Percentiles rank a stretch among this genome's conserved stretches.
Evolutionary conservation across 2,888 invertebrate species (phyloP).

Genomic region (Amphipyra berbera): DNA sequence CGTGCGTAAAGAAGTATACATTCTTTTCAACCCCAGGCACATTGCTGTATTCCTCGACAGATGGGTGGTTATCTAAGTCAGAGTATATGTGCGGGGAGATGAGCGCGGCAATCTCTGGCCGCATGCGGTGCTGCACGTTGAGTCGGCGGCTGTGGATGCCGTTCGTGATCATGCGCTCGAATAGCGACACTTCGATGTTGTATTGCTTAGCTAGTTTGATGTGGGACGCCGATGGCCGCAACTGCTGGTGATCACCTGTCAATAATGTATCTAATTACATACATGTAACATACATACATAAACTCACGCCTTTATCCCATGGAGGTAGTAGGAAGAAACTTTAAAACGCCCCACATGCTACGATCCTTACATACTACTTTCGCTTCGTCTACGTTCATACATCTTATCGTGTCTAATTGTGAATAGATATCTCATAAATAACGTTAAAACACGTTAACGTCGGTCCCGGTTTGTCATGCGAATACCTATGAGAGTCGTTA

Average conservation of each 20-base stretch:
- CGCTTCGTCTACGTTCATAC: too few relatives aligned
- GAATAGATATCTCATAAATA: too few relatives aligned
- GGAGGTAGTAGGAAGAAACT: too few relatives aligned
- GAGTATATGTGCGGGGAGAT: slow-evolving; percentile 93
- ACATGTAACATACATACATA: too few relatives aligned
- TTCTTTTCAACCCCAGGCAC: slow-evolving; percentile 91
- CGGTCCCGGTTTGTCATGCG: too few relatives aligned
- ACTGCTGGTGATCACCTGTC: slow-evolving; percentile 94
- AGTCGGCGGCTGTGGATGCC: slow-evolving; percentile 91
- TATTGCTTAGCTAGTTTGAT: slow-evolving; percentile 91
- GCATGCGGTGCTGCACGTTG: slow-evolving; percentile 94
- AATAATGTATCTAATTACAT: neutral
- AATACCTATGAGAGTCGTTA: too few relatives aligned
- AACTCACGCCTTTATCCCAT: too few relatives aligned
- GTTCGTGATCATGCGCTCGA: slow-evolving; percentile 94
- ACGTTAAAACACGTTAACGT: too few relatives aligned
- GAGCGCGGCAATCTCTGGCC: slow-evolving; percentile 88
- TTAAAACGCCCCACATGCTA: too few relatives aligned
- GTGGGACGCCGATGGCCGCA: slow-evolving; percentile 93
- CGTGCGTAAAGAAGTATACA: slow-evolving; percentile 93
- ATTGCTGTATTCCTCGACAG: slow-evolving; percentile 89
- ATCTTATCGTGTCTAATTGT: too few relatives aligned
- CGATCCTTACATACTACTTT: too few relatives aligned
- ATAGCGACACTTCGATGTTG: slow-evolving; percentile 93
- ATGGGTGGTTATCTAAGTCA: slow-evolving; percentile 90